Base-by-base conservation (phyloP, 2,797 vertebrate species). In the Trematocara caparti region DNA sequence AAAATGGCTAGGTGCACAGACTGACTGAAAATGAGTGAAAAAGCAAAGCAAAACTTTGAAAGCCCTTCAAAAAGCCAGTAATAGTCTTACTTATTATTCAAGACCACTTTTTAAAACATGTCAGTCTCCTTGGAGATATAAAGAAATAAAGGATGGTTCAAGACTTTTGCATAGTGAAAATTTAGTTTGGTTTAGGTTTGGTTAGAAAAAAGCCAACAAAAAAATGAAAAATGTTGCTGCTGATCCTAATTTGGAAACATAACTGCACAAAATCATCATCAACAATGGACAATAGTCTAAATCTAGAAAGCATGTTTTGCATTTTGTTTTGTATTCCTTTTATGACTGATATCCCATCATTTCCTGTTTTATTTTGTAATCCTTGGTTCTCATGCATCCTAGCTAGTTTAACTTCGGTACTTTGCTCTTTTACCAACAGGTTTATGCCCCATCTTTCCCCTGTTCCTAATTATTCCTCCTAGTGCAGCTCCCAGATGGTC, bases 91-190 rank as follows among this genome's bases (percentile, higher is more conserved):
- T 11, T 19, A 13, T 36, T 62, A 62, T 19, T 62, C 32, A 19
- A 19, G 17, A 36, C 32, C 32, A 19, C 2, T 62, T 59, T 59
- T 30, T 12, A 1, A 12, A 59, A 36, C 36, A 59, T 62, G 6
- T 36, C 57, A 62, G 10, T 34, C 57, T 62, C 32, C 32, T 62
- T 62, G 32, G 57, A 62, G 14, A 62, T 62, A 62, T 62, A 62
- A 62, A 38, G 57, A 64, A 59, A 36, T 19, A 36, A 62, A 19
- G 32, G 32, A 12, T 36, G 57, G 32, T 36, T 36, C 2, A 36
- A 62, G 32, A 62, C 4, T 19, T 62, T 62, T 36, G 17, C 32
- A 36, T 64, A 38, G 59, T 14, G n/a, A 64, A 21, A 14, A 43
- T 24, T 45, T 43, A 27, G 38, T 69, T 45, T 17, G 36, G 19